phyloP scores from a whole-genome alignment of 2,113 vertebrate genomes.

The Hemibagrus wyckioides region DNA sequence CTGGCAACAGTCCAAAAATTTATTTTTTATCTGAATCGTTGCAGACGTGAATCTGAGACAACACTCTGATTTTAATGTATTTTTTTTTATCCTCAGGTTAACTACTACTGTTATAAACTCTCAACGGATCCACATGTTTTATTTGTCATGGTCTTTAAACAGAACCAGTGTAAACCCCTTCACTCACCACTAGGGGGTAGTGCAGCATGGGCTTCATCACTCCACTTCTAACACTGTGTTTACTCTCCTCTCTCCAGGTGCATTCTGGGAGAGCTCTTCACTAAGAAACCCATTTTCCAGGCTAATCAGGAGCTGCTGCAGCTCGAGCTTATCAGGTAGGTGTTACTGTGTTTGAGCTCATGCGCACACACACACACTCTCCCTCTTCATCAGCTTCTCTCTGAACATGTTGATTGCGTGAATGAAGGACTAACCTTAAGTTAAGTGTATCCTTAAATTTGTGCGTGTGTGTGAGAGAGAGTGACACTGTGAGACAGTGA shows the following conservation, averaged over 20 bases:
- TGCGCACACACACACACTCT: too few species aligned
- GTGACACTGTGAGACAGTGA: too few species aligned
- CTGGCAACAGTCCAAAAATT: not conserved
- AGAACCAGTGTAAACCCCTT: too few species aligned
- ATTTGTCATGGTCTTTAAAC: too few species aligned
- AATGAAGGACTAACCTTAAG: too few species aligned
- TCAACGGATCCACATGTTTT: not conserved
- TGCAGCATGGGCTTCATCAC: too few species aligned
- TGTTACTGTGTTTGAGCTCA: not conserved
- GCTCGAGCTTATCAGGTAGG: constrained; percentile 94
- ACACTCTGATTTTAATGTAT: not conserved
- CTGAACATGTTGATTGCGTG: too few species aligned
- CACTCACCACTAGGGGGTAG: not conserved
- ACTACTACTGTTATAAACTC: too few species aligned
- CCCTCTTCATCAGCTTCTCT: too few species aligned
- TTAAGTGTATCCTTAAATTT: too few species aligned
- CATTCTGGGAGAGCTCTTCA: constrained; percentile 97
- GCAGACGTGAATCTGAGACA: not conserved
- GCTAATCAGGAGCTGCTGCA: constrained; percentile 97
- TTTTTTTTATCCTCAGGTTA: not conserved
- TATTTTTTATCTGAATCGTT: not conserved
- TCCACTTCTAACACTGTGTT: not conserved
- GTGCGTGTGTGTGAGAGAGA: too few species aligned
- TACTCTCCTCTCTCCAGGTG: constrained; percentile 73
- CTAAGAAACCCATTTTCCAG: constrained; percentile 98